phyloP scores from a whole-genome alignment of 2,113 vertebrate species.

The Sporophila hypoxantha region DNA sequence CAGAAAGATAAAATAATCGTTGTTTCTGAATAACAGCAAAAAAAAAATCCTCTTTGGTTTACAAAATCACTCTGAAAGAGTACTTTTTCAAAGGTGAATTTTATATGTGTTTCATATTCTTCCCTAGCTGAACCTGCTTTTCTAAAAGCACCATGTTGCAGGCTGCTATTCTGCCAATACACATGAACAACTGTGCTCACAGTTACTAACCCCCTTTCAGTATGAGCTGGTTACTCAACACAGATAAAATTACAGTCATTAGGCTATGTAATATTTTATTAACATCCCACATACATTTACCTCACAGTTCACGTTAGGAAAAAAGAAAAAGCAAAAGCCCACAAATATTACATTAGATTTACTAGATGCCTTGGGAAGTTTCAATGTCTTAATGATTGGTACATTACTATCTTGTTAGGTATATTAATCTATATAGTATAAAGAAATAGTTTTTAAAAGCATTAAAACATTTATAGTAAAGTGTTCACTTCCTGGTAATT shows the following conservation, averaged over 20 bases:
- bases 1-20: neutral
- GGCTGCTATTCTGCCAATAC: neutral
- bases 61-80: neutral
- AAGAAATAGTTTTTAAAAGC: neutral
- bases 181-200: neutral
- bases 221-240: neutral
- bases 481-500: neutral
- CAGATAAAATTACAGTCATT: neutral
- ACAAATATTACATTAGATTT: neutral
- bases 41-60: neutral
- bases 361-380: neutral
- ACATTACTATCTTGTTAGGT: neutral
- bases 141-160: neutral
- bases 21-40: neutral
- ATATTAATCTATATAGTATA: neutral
- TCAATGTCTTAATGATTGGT: neutral
- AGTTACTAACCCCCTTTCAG: neutral
- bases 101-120: neutral
- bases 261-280: neutral
- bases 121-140: neutral
- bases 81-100: neutral
- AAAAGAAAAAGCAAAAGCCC: neutral
- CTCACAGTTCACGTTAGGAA: neutral
- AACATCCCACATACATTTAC: neutral
- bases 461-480: neutral